Base-by-base conservation (phyloP, 2,888 invertebrate species). In the Leptinotarsa tumamoca region DNA sequence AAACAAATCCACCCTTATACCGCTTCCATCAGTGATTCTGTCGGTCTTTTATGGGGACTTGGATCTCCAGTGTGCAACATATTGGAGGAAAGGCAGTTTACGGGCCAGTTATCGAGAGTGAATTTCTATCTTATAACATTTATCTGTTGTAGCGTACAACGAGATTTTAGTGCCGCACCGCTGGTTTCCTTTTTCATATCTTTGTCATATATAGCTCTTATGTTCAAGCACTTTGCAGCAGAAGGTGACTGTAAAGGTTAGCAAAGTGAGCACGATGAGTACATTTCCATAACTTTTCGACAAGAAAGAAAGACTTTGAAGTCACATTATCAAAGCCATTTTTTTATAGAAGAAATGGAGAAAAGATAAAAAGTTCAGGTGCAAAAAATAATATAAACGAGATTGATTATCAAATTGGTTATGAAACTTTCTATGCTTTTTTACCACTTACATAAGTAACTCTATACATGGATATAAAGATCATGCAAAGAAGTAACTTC, bases 121-220 rank as follows among this genome's bases (percentile, higher is more conserved):
- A 80, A 78, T 79, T 79, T 63, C 75, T 75, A 77, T 80, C 82
- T 82, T 82, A 83, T 81, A 82, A 80, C 82, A 78, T 83, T 76
- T 83, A 79, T 82, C 81, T 82, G 80, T 81, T 82, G 82, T 83
- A 82, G 76, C 80, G 80, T 81, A 77, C 79, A 77, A 82, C 78
- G 75, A 78, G 80, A 80, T 81, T 81, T 80, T 74, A 72, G 76
- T 78, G 76, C 74, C 68, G 81, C 82, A 76, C 80, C 80, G 81
- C 71, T 78, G 79, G 73, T 68, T 80, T 75, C 66, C 82, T 78
- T 81, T 82, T 79, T 81, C 43, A 63, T 63, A 63, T 63, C 61
- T 21, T 61, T 54, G 54, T 54, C 54, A 54, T 54, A 54, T 17
- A 54, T 18, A 17, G 7, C 18, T n/a, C 52, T 52, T 52, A 52